Conservation (phyloP, 2,113 vertebrate species). For the Bos taurus region ARS-UCD2.0 NC_037357.1:96818001-96818500, state of each 20-base stretch:
- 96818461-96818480: background rate
- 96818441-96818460: background rate
- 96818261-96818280: background rate
- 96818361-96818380: background rate
- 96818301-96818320: background rate
- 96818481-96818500: background rate
- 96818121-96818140: background rate
- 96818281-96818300: background rate
- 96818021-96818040: too few relatives aligned
- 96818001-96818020: too few relatives aligned
- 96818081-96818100: background rate
- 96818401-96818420: background rate
- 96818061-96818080: too few relatives aligned
- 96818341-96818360: background rate
- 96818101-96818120: background rate
- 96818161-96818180: background rate
- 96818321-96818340: background rate
- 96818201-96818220: background rate
- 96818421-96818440: background rate
- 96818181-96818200: background rate
- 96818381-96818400: background rate
- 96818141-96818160: background rate
- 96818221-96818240: background rate
- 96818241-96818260: background rate
- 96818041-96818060: too few relatives aligned